Conservation (phyloP, 2,888 invertebrate genomes). For the Caenorhabditis drosophilae region DNA sequence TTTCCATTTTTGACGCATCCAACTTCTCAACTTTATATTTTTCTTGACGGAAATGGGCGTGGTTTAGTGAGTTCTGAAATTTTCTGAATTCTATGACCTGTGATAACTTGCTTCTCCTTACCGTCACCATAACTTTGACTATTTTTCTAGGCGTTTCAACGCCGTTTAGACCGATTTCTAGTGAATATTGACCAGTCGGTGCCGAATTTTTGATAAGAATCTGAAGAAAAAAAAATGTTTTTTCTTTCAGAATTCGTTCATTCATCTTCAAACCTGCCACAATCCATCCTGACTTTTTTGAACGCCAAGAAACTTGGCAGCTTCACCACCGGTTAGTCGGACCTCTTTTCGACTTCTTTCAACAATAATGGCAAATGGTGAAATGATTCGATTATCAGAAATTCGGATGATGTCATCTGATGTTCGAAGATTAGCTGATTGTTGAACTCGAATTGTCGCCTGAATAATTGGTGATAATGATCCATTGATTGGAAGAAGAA, state of each 20-base stretch:
- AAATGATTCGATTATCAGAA: slow-evolving; percentile 44
- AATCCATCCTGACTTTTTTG: neutral
- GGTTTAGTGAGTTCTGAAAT: slow-evolving; percentile 31
- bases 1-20: slow-evolving; percentile 20
- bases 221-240: too few species aligned
- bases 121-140: slow-evolving; percentile 37
- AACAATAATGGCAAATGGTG: slow-evolving; percentile 43
- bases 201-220: slow-evolving; percentile 31
- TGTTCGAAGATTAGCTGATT: slow-evolving; percentile 33
- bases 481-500: slow-evolving; percentile 32
- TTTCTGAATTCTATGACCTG: too few species aligned
- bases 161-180: slow-evolving; percentile 31
- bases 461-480: slow-evolving; percentile 17
- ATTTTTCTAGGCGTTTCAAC: slow-evolving; percentile 42
- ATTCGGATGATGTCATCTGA: slow-evolving; percentile 47
- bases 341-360: slow-evolving; percentile 15
- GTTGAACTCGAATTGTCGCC: slow-evolving; percentile 40
- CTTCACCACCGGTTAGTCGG: slow-evolving; percentile 19
- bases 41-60: slow-evolving; percentile 45
- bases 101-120: too few species aligned
- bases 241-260: neutral
- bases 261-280: slow-evolving; percentile 13
- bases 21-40: slow-evolving; percentile 41
- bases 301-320: slow-evolving; percentile 15
- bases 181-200: slow-evolving; percentile 35